Base-by-base conservation (phyloP, 1,140 invertebrate species). In the Agraylea sexmaculata region DNA sequence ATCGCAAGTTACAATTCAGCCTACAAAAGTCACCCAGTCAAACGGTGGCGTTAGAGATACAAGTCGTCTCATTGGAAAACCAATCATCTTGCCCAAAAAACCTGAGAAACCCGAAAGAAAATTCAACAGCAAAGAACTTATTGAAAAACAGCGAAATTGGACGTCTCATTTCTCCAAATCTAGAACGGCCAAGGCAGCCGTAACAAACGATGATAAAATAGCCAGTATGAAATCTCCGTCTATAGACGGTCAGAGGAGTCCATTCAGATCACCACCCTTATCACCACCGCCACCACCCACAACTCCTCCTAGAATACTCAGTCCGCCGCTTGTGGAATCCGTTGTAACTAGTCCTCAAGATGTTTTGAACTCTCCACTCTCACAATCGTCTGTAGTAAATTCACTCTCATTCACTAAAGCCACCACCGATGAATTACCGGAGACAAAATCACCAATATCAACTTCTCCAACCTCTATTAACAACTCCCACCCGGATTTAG, bases 91-190 rank as follows among this genome's bases (percentile, higher is more conserved):
- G 48, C 61, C 72, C 7, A 70, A 78, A 50, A 60, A 71, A 43
- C 80, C 81, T 0, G 81, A 85, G 43, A 86, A 86, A 59, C 81
- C 82, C 1, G 83, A 87, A 55, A 67, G 82, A 20, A 78, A 83
- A 50, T 77, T 87, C 42, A 87, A 87, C 51, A 80, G 77, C 6
- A 78, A 84, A 37, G 85, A 89, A 57, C 61, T 90, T 10, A 88
- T 90, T 27, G 85, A 90, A 57, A 87, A 88, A 51, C 85, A 88
- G 51, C 78, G 80, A 53, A 90, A 90, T 59, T 90, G 86, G 86
- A 88, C 85, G 2, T 82, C 83, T 30, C 86, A 90, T 59, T 90
- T 90, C 55, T 80, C 79, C 16, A 86, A 84, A 61, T 73, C 77
- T 11, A 68, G 78, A 46, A 68, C 73, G 2, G 67, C 66, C 39